Percentiles rank a stretch among this genome's conserved stretches.
Evolutionary conservation across 2,888 invertebrate genomes (phyloP).

Genomic region (Neuroscelio doddi): DNA sequence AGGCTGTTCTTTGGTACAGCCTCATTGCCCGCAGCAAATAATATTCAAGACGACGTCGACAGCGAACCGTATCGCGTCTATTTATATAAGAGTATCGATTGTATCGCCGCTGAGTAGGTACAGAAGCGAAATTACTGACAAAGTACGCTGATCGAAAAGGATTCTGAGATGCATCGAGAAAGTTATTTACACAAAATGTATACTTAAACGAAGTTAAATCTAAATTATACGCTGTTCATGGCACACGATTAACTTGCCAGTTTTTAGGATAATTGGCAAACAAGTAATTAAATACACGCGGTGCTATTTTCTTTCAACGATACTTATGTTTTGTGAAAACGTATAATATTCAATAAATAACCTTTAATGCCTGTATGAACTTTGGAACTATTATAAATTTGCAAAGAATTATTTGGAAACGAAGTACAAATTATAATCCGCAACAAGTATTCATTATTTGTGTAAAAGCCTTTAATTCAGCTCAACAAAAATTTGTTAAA

Average conservation of each 20-base stretch:
- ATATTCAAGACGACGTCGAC: constrained; percentile 47
- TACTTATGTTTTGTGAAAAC: no score
- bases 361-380: no score
- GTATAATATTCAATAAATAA: no score
- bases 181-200: constrained; percentile 44
- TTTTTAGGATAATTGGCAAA: constrained; percentile 41
- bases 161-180: constrained; percentile 34
- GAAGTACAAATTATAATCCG: no score
- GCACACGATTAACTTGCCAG: constrained; percentile 43
- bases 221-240: constrained; percentile 42
- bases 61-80: constrained; percentile 43
- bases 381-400: no score
- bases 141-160: constrained; percentile 42
- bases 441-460: no score
- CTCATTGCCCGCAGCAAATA: constrained; percentile 42
- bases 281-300: constrained; percentile 41
- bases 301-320: background rate
- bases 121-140: constrained; percentile 45
- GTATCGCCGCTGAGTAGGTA: constrained; percentile 41
- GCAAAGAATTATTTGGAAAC: no score
- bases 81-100: constrained; percentile 48
- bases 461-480: no score
- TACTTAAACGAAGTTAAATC: constrained; percentile 25
- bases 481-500: no score
- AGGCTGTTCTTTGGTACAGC: constrained; percentile 41